phyloP scores from a whole-genome alignment of 2,113 vertebrate species.

The Ochotona princeps region DNA sequence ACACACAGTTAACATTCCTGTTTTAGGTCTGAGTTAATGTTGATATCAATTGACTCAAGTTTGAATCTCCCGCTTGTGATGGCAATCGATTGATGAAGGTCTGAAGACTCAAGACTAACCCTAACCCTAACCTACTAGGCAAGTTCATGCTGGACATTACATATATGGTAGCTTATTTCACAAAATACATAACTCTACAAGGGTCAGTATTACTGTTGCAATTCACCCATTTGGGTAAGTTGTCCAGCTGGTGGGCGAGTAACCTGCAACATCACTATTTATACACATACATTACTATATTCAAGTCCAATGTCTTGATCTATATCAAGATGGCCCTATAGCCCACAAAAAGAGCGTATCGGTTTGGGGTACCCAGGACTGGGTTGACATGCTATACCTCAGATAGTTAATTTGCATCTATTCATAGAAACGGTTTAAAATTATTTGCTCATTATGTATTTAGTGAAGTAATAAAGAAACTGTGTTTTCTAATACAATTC shows the following conservation, averaged over 20 bases:
- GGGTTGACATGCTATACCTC: neutral
- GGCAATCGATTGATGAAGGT: neutral
- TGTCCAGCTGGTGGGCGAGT: neutral
- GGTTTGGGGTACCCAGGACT: neutral
- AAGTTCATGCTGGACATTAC: neutral
- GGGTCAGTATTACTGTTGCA: neutral
- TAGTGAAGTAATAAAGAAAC: slow-evolving; percentile 26
- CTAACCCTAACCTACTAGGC: neutral
- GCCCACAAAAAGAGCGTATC: neutral
- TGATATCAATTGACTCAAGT: neutral
- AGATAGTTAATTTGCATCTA: slow-evolving; percentile 33
- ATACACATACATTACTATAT: neutral
- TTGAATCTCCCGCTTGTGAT: neutral
- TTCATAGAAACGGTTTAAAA: slow-evolving; percentile 9
- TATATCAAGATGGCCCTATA: neutral
- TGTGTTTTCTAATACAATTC: slow-evolving; percentile 40
- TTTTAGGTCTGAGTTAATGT: neutral
- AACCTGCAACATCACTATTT: neutral
- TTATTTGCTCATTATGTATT: slow-evolving; percentile 40
- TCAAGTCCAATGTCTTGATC: neutral
- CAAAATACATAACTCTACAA: neutral
- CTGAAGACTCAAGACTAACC: neutral
- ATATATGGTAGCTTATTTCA: neutral
- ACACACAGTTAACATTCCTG: neutral
- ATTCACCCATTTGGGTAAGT: neutral